Evolutionary conservation across 2,797 vertebrate genomes (phyloP).

Genomic region (Leontopithecus rosalia): DNA sequence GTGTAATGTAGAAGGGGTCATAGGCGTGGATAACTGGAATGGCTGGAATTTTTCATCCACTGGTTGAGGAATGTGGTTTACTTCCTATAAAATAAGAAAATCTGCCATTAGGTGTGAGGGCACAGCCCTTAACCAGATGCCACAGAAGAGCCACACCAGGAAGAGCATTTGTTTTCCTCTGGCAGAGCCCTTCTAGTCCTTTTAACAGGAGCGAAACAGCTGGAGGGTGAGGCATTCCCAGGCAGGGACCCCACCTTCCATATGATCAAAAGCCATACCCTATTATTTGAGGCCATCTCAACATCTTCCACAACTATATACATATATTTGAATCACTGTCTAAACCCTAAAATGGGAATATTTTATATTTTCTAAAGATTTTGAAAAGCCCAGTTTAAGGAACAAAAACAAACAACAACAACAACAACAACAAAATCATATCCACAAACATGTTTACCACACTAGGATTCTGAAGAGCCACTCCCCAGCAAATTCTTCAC

Average conservation of each 20-base stretch:
- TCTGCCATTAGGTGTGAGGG: constrained; percentile 7
- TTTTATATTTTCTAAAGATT: constrained; percentile 39
- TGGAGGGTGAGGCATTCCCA: neutral
- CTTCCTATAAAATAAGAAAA: constrained; percentile 40
- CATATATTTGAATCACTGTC: neutral
- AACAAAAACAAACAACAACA: neutral
- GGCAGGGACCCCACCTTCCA: neutral
- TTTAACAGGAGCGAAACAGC: constrained; percentile 64
- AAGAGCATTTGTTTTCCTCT: constrained; percentile 37
- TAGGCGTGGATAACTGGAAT: neutral
- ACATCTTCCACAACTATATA: neutral
- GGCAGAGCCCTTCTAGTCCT: neutral
- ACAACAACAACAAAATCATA: neutral
- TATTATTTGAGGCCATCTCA: neutral
- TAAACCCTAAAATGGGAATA: neutral
- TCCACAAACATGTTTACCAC: constrained; percentile 52
- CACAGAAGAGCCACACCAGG: constrained; percentile 10
- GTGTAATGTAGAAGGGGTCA: neutral
- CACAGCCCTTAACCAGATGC: constrained; percentile 69
- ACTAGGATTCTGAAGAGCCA: constrained; percentile 26
- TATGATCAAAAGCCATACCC: neutral
- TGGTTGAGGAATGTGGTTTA: constrained; percentile 50
- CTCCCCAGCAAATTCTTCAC: constrained; percentile 59
- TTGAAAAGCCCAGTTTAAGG: constrained; percentile 37
- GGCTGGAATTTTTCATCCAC: constrained; percentile 33